These are phyloP conservation scores for Stegastes partitus DNA, from an alignment of 2,113 vertebrate species.

Conservation along the genomic window DNA sequence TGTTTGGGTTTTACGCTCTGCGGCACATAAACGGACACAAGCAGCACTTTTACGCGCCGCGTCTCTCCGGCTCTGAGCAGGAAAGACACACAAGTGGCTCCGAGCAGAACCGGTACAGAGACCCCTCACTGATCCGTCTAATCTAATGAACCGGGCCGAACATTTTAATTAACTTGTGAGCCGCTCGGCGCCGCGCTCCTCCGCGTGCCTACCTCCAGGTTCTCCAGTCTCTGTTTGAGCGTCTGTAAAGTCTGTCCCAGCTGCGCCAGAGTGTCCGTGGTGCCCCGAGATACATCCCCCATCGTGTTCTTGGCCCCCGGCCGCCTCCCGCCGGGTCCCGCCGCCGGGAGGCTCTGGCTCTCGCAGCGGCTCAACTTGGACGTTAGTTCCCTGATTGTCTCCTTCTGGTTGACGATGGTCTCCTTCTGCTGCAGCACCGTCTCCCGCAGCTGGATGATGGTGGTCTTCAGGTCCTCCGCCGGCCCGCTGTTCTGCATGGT, in stretches of 20 bases:
- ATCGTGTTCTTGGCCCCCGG: constrained; percentile 91
- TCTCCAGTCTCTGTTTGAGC: constrained; percentile 94
- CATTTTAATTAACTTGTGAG: constrained; percentile 33
- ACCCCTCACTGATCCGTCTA: background rate
- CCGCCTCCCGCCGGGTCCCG: constrained; percentile 84
- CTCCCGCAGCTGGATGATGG: constrained; percentile 94
- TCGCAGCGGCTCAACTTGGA: constrained; percentile 95
- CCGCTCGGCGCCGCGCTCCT: background rate
- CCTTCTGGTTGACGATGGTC: constrained; percentile 96
- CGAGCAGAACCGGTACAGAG: background rate
- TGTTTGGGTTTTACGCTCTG: background rate
- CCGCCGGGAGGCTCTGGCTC: constrained; percentile 89
- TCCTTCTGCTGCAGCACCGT: constrained; percentile 97
- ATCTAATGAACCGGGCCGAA: background rate
- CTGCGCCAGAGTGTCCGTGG: constrained; percentile 95
- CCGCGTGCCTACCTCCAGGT: constrained; percentile 90
- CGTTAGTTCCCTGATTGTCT: constrained; percentile 95
- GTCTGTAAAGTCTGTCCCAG: constrained; percentile 96
- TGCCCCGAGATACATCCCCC: constrained; percentile 93
- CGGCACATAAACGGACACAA: background rate
- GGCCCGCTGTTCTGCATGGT: constrained; percentile 91
- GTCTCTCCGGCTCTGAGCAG: background rate
- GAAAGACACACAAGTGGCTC: constrained; percentile 1
- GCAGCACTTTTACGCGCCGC: background rate
- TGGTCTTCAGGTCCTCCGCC: constrained; percentile 93